Conservation (phyloP, 2,888 invertebrate species). For the Tuta absoluta region DNA sequence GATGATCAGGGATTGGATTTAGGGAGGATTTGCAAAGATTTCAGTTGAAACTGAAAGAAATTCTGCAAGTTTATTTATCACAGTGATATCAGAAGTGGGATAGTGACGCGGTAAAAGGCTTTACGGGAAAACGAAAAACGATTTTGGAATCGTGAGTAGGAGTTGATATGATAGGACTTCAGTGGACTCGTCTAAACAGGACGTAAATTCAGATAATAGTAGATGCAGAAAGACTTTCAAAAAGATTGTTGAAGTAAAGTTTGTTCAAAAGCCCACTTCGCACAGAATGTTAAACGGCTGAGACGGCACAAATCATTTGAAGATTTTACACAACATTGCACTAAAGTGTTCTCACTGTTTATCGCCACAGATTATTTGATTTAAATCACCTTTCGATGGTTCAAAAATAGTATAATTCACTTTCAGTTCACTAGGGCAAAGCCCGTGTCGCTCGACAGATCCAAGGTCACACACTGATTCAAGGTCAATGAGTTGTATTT, state of each 20-base stretch:
- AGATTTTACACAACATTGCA: constrained; percentile 8
- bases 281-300: background rate
- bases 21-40: background rate
- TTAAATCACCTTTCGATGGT: constrained; percentile 10
- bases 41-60: background rate
- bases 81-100: constrained; percentile 2
- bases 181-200: background rate
- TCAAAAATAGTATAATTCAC: constrained; percentile 17
- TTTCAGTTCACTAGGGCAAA: constrained; percentile 22
- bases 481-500: background rate
- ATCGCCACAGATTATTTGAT: background rate
- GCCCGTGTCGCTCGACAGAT: constrained; percentile 10
- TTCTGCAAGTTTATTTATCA: background rate
- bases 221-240: background rate
- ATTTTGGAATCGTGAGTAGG: background rate
- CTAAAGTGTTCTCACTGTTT: constrained; percentile 4
- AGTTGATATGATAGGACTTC: background rate
- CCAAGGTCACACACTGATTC: constrained; percentile 18
- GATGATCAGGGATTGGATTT: background rate
- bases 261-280: constrained; percentile 1
- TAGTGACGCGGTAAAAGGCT: background rate
- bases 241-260: background rate
- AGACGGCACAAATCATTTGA: constrained; percentile 5
- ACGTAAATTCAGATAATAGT: background rate
- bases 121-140: background rate